Conservation (phyloP, 2,113 vertebrate genomes). For the Cacatua alba region DNA sequence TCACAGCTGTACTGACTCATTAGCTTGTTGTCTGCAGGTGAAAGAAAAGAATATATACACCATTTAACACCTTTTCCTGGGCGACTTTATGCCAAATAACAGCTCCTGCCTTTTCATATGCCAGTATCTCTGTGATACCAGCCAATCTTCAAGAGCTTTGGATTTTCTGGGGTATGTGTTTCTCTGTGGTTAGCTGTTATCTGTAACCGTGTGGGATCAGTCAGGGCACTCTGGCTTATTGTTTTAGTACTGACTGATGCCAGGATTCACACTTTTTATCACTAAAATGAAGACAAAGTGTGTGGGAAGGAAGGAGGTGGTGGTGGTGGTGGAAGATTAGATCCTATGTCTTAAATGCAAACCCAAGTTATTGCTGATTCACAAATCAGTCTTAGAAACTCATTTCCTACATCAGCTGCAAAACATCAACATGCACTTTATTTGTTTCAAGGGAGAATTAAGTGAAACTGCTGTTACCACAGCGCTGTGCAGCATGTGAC, state of each 20-base stretch:
- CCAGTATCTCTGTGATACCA: neutral
- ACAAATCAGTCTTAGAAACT: neutral
- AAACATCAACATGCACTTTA: neutral
- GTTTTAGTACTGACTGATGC: neutral
- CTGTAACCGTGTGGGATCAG: neutral
- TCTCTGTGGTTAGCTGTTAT: neutral
- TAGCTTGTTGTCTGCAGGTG: neutral
- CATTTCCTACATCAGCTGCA: neutral
- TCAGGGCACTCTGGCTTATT: neutral
- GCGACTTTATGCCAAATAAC: too few relatives aligned
- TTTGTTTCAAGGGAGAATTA: neutral
- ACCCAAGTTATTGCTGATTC: neutral
- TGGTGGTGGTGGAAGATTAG: neutral
- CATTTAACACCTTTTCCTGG: neutral
- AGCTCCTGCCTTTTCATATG: neutral
- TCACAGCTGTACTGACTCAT: accelerated
- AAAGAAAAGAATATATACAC: neutral
- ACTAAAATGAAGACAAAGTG: neutral
- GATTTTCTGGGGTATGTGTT: neutral
- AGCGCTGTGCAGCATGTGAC: neutral
- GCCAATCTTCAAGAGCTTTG: neutral
- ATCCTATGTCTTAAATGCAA: neutral
- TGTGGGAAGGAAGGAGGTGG: neutral
- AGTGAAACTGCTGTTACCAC: neutral
- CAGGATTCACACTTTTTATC: neutral